phyloP scores from a whole-genome alignment of 2,797 vertebrate genomes.

The Eremophila alpestris region DNA sequence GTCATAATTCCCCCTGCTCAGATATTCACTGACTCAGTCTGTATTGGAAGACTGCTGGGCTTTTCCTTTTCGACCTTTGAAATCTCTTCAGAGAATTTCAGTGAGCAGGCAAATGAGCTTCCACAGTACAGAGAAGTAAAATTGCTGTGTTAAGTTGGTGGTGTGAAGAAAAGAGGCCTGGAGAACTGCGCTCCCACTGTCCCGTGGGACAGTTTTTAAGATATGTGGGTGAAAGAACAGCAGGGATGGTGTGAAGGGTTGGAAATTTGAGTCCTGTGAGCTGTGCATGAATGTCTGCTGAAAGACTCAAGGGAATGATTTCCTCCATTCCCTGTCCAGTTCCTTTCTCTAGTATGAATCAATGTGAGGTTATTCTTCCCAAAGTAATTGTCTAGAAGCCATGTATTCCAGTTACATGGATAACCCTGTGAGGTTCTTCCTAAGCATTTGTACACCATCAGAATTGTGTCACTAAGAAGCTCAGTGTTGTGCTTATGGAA shows the following conservation, averaged over 20 bases:
- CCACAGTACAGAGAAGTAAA: not conserved
- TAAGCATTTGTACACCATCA: too few relatives aligned
- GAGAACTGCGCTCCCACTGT: too few relatives aligned
- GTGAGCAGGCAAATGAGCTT: not conserved
- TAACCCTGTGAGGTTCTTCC: too few relatives aligned
- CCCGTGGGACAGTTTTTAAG: too few relatives aligned
- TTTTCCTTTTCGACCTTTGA: not conserved
- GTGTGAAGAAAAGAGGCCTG: not conserved
- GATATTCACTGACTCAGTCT: not conserved
- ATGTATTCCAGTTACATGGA: too few relatives aligned
- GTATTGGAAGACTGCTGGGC: not conserved
- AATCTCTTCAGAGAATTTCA: not conserved
- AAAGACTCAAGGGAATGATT: not conserved
- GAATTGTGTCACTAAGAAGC: too few relatives aligned
- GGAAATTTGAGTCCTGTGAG: not conserved
- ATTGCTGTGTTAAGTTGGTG: not conserved
- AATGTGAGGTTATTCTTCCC: rapidly evolving
- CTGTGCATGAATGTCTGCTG: not conserved
- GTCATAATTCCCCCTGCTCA: too few relatives aligned
- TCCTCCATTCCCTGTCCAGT: not conserved
- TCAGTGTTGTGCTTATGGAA: too few relatives aligned
- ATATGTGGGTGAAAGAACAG: too few relatives aligned
- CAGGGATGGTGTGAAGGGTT: too few relatives aligned
- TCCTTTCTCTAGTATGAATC: not conserved
- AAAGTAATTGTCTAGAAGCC: not conserved